Base-by-base conservation (phyloP, 2,797 vertebrate species). In the Dipus sagitta region DNA sequence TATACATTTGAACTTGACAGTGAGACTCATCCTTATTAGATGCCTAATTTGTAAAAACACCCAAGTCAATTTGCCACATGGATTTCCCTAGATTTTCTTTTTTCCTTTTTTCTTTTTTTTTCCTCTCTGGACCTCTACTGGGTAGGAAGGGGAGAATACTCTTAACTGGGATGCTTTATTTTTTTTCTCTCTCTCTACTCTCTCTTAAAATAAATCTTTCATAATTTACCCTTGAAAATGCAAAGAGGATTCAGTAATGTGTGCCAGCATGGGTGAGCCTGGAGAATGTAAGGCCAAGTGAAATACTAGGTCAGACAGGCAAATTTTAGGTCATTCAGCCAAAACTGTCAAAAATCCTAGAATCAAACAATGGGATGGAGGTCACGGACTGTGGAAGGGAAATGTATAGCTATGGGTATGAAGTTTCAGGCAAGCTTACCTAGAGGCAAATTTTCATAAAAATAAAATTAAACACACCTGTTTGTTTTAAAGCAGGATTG, bases 401-500 rank as follows among this genome's bases (percentile, higher is more conserved):
- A 84, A 58, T 26, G 67, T 26, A 8, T 70, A n/a, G 30, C 4
- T 70, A 12, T 24, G 47, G n/a, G n/a, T 71, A 3, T 28, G 6
- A 10, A 85, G 23, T 71, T 71, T 30, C n/a, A 85, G 65, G 11
- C 23, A 71, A 34, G n/a, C 21, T 23, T n/a, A 28, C 4, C 70
- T 42, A 18, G 4, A 12, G 38, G 68, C 64, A 81, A 74, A 52
- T 54, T 60, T 47, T 95, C 52, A 64, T 3, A 67, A 68, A 67
- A 74, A 54, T 24, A 52, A 32, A 52, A 52, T 32, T 83, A 26
- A 90, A 79, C 67, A 75, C 17, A 71, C 13, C 11, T 82, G 42
- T 4, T 30, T 95, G 32, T 71, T 86, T 72, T 58, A n/a, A 91
- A 23, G n/a, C 65, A 79, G 77, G n/a, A 88, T 86, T 82, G 28